These are phyloP conservation scores for Perca flavescens DNA, from an alignment of 2,113 vertebrate species.

Conservation along the genomic window DNA sequence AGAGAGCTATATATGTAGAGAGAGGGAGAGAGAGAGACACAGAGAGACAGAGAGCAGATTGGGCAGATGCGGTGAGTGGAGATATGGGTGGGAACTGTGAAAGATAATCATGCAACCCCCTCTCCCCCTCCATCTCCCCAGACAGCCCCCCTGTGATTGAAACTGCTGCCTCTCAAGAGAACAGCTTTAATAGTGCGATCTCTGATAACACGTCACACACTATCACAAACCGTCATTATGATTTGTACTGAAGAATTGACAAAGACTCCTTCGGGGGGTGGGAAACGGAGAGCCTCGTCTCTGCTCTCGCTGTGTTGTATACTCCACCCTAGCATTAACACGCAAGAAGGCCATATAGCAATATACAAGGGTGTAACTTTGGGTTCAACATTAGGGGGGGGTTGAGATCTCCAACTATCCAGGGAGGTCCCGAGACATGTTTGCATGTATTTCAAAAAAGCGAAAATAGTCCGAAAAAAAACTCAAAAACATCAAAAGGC, in stretches of 20 bases:
- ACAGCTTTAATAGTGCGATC: constrained; percentile 79
- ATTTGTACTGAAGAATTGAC: constrained; percentile 70
- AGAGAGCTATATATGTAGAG: background rate
- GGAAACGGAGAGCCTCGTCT: background rate
- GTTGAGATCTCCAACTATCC: too few species aligned
- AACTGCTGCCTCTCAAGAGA: constrained; percentile 43
- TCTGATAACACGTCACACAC: constrained; percentile 89
- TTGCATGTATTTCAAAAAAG: too few species aligned
- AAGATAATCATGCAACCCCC: constrained; percentile 2
- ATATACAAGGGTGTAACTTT: too few species aligned
- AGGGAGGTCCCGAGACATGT: too few species aligned
- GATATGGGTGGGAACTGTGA: constrained; percentile 39
- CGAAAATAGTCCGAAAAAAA: too few species aligned
- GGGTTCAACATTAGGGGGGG: too few species aligned
- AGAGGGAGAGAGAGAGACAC: background rate
- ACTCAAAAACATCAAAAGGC: too few species aligned
- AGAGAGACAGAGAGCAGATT: constrained; percentile 4
- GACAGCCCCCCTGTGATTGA: constrained; percentile 77
- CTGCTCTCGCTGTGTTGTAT: constrained; percentile 15
- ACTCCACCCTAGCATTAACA: constrained; percentile 25
- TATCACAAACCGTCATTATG: constrained; percentile 88
- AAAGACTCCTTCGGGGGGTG: constrained; percentile 60
- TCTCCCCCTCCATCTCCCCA: constrained; percentile 53
- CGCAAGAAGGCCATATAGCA: constrained; percentile 15
- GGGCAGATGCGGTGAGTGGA: constrained; percentile 3